Base-by-base conservation (phyloP, 2,888 invertebrate species). In the Pemphredon lugubris region DNA sequence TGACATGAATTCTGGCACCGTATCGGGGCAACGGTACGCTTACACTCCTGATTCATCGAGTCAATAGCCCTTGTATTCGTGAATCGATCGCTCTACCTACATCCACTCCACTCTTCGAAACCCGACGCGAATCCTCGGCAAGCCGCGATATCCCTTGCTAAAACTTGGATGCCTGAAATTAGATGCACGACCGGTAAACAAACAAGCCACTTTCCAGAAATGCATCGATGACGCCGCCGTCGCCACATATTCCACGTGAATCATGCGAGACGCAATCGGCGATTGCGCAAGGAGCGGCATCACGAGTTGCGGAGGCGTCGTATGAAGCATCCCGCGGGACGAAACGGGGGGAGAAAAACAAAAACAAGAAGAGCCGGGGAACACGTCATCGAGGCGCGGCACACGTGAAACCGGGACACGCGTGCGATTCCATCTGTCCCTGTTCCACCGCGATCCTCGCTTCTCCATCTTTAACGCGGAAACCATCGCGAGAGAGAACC, bases 331-430 rank as follows among this genome's bases (percentile, higher is more conserved):
- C 50, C 58, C 53, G 64, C 61, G 57, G 44, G 21, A 9, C 21
- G 11, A 16, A 37, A 39, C 14, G 32, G 39, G 23, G 48, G 23
- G 42, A 40, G 60, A 32, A 66, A 45, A 71, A 73, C 48, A 70
- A 73, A 60, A 71, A 69, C 64, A 63, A 67, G 63, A 66, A 40
- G 50, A 70, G 53, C 54, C 64, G 55, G 44, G 30, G 66, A 57
- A 59, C 68, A 72, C 75, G 77, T 77, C 77, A 77, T 75, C 77
- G 65, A 77, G 73, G 66, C 73, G 74, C 70, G 71, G 54, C 63
- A 39, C 53, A 55, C 40, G 63, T 34, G 72, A 72, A 73, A 75
- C 58, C 63, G 30, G 72, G 65, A 72, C 65, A 57, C 47, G 16
- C 42, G 30, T 21, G 40, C 50, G 40, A 16, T 9, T 26, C 30